phyloP scores from a whole-genome alignment of 2,888 invertebrate genomes.

The Lithophane semibrunnea region DNA sequence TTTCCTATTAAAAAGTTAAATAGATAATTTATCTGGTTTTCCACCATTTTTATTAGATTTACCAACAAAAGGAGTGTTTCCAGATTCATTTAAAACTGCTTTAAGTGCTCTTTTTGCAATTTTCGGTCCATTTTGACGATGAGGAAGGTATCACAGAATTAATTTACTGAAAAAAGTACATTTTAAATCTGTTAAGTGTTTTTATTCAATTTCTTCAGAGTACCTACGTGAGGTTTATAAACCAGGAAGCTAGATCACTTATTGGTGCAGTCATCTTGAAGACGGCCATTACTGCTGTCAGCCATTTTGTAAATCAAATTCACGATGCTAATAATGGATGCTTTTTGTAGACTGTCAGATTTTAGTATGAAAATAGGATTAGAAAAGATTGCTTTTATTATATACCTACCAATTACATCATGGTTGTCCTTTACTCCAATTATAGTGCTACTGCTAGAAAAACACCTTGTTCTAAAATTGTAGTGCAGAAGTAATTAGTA shows the following conservation, averaged over 20 bases:
- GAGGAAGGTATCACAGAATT: not conserved
- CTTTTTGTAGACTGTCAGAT: not conserved
- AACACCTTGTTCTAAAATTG: not conserved
- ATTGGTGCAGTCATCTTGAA: not conserved
- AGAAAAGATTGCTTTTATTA: not conserved
- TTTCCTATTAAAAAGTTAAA: slow-evolving; percentile 40
- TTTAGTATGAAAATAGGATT: not conserved
- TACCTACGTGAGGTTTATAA: not conserved
- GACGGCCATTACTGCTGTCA: not conserved
- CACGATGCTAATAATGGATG: not conserved
- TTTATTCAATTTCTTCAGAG: not conserved
- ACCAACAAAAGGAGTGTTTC: slow-evolving; percentile 7
- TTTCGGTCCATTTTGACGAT: not conserved
- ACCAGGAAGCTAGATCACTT: not conserved
- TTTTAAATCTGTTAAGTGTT: not conserved
- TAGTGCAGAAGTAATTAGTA: not conserved
- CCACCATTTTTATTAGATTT: slow-evolving; percentile 15
- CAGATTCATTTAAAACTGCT: not conserved
- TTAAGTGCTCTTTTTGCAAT: not conserved
- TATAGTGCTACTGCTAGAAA: not conserved
- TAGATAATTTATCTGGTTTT: slow-evolving; percentile 18
- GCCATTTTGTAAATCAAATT: not conserved
- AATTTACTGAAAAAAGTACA: slow-evolving; percentile 1
- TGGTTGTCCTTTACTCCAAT: not conserved
- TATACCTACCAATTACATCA: not conserved